Evolutionary conservation across 2,888 invertebrate genomes (phyloP).

Genomic region (Petrolisthes manimaculis): DNA sequence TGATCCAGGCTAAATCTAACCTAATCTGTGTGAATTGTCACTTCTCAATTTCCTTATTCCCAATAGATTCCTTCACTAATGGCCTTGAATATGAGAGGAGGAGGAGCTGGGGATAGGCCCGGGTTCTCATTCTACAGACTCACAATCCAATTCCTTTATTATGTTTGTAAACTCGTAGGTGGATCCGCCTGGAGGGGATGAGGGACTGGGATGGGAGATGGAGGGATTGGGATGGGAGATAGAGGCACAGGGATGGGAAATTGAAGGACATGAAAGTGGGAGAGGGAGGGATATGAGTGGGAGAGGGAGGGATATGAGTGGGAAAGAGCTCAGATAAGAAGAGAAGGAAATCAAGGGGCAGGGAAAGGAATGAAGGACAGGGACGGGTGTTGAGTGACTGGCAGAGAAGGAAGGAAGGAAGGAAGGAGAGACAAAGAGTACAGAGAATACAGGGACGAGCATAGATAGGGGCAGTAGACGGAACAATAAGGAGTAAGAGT

Average conservation of each 20-base stretch:
- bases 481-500: not conserved
- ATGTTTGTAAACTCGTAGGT: conserved; percentile 37
- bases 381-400: not conserved
- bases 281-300: not conserved
- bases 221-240: not conserved
- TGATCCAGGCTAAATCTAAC: conserved; percentile 55
- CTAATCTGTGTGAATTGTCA: conserved; percentile 52
- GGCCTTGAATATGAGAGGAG: conserved; percentile 52
- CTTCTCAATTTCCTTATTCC: conserved; percentile 59
- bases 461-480: not conserved
- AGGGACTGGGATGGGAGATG: conserved; percentile 1
- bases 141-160: conserved; percentile 54
- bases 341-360: not conserved
- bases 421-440: not conserved
- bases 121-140: conserved; percentile 39
- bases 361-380: not conserved
- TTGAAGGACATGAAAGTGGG: not conserved
- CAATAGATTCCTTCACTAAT: conserved; percentile 56
- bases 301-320: not conserved
- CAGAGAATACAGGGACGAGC: not conserved
- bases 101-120: conserved; percentile 21
- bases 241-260: not conserved
- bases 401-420: not conserved
- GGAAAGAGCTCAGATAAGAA: not conserved
- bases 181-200: conserved; percentile 13